Percentiles rank a stretch among this genome's conserved stretches.
Conservation (phyloP, 2,797 vertebrate genomes). For the Staurois parvus region DNA sequence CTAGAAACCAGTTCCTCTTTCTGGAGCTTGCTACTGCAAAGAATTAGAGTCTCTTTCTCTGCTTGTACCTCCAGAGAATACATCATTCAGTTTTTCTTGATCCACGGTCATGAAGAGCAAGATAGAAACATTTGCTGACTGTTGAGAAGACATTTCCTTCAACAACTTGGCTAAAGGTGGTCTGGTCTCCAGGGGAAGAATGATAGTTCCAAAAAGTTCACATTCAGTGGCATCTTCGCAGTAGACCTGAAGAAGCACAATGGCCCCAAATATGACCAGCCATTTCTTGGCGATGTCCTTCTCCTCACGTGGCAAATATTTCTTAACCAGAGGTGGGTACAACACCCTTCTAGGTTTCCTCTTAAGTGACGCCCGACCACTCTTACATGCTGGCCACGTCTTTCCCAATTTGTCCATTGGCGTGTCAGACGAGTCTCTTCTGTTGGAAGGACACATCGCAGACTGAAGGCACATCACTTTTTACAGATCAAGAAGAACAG, state of each 20-base stretch:
- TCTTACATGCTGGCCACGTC: neutral
- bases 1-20: too few relatives aligned
- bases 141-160: neutral
- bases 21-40: too few relatives aligned
- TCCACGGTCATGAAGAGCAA: neutral
- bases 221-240: constrained; percentile 11
- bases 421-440: neutral
- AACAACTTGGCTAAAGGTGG: neutral
- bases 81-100: neutral
- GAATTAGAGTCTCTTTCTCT: too few relatives aligned
- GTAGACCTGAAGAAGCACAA: constrained; percentile 53
- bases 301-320: constrained; percentile 47
- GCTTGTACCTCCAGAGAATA: neutral
- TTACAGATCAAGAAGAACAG: neutral
- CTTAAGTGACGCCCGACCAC: neutral
- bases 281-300: constrained; percentile 41
- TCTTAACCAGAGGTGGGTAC: constrained; percentile 34
- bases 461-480: constrained; percentile 12
- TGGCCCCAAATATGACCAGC: constrained; percentile 32
- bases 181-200: neutral
- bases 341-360: constrained; percentile 38
- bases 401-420: neutral
- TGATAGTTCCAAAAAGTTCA: neutral
- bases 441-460: neutral
- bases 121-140: neutral